Base-by-base conservation (phyloP, 2,888 invertebrate species). In the Yponomeuta sedellus region DNA sequence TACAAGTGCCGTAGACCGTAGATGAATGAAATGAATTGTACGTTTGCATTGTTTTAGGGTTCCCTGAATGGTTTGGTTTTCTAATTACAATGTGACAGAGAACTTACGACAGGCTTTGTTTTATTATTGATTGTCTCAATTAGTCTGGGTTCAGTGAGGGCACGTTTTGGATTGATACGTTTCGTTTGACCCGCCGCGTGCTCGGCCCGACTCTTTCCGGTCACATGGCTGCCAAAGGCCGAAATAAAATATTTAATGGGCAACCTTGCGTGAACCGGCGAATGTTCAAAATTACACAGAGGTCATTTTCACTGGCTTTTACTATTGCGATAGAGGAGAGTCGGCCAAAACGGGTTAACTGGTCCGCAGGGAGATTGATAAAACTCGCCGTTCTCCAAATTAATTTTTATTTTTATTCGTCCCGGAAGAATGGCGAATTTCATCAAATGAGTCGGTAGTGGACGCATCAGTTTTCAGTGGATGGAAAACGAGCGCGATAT, bases 221-320 rank as follows among this genome's bases (percentile, higher is more conserved):
- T 68, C 69, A 65, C 67, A 67, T 66, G 66, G n/a, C 5, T 64
- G 57, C 28, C 20, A 66, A 66, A 66, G 64, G 64, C 64, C 59
- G 62, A 3, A 40, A 62, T 67, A 63, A 67, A 69, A 67, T 68
- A 67, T 69, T 68, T 64, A 67, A 69, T 66, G 19, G 34, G n/a
- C 64, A 28, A 16, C 64, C 57, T 64, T 64, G 57, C 64, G 64
- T 57, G 57, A 64, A 64, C 57, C 56, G 57, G 16, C 28, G 22
- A 44, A 64, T 64, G 44, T 52, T 16, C 11, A 64, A 64, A 61
- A 61, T 59, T 61, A 61, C 61, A n/a, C 22, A 20, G 20, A 44
- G 40, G 44, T 64, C 44, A 44, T 44, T 64, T 64, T 44, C 64
- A 64, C 20, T 12, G 40, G 64, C 22, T 28, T 20, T 64, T 22